phyloP scores from a whole-genome alignment of 2,888 invertebrate genomes.

The Aphodius sticticus region DNA sequence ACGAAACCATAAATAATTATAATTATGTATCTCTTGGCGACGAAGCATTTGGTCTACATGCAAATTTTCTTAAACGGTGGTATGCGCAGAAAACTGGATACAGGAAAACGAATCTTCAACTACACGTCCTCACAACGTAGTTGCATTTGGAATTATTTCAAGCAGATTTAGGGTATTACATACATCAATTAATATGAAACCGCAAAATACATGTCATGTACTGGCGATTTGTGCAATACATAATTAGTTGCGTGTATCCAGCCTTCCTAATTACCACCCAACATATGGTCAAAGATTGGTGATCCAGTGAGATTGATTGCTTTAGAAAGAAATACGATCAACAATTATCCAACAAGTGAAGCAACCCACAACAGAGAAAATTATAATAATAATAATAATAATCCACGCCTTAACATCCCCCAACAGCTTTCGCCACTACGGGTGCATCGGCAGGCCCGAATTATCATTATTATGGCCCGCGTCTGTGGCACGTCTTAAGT shows the following conservation, averaged over 20 bases:
- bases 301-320: background rate
- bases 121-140: slow-evolving; percentile 24
- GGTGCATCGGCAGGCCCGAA: no score
- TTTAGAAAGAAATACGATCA: no score
- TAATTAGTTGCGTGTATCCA: slow-evolving; percentile 8
- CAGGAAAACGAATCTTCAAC: slow-evolving; percentile 32
- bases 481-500: no score
- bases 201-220: background rate
- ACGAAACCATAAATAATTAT: background rate
- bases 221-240: slow-evolving; percentile 7
- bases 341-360: background rate
- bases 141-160: background rate
- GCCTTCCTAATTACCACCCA: background rate
- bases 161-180: background rate
- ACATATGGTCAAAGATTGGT: background rate
- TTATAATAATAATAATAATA: no score
- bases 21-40: background rate
- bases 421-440: no score
- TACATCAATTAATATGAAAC: background rate
- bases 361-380: background rate
- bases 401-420: no score
- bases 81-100: slow-evolving; percentile 36
- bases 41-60: slow-evolving; percentile 19
- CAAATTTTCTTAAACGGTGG: slow-evolving; percentile 29
- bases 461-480: no score